Evolutionary conservation across 2,113 vertebrate species (phyloP), one percentile per base, ranked within the genome.

Genomic region (Lanius ludovicianus): DNA sequence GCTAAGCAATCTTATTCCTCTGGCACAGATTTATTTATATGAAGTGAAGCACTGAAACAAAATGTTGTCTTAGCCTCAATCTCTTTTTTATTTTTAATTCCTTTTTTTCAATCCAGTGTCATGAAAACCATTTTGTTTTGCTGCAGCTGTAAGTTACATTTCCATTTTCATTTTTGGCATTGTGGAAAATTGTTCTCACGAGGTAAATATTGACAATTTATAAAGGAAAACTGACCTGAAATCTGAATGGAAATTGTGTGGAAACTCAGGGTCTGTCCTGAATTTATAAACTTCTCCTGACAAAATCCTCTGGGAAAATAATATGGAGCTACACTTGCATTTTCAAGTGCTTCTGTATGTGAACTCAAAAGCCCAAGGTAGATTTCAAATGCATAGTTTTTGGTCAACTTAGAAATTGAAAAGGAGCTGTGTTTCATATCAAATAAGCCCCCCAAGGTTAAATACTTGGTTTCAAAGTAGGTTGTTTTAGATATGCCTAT

Each of bases 11-110:
- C 52, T 59, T 79, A 88, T 69, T 96, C 85, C 60, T 94, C 88
- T 95, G 92, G 68, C 76, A 88, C 82, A 92, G 82, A 95, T 96
- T 77, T 95, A 75, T 91, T 94, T 90, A 47, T 81, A 62, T 59
- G 60, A 93, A 95, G 56, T 55, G 79, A 81, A 77, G 20, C 53
- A 49, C 37, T 88, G 70, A 93, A 95, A 84, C 62, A 90, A 95
- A 96, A 93, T 47, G 50, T 83, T 97, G 87, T 59, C 88, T 90
- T 70, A 90, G 47, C 42, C 27, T 93, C 71, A 67, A 30, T 91
- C 35, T 67, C 15, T 0, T 46, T 82, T 39, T 57, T 53, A 9
- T 27, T 57, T 82, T 53, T 52, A 18, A 13, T 25, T 42, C 50
- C 65, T 49, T 71, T 63, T 78, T 74, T 92, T n/a, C 18, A 60